Evolutionary conservation across 2,888 invertebrate species (phyloP), one percentile per base, ranked within the genome.

Genomic region (Apotomis turbidana): DNA sequence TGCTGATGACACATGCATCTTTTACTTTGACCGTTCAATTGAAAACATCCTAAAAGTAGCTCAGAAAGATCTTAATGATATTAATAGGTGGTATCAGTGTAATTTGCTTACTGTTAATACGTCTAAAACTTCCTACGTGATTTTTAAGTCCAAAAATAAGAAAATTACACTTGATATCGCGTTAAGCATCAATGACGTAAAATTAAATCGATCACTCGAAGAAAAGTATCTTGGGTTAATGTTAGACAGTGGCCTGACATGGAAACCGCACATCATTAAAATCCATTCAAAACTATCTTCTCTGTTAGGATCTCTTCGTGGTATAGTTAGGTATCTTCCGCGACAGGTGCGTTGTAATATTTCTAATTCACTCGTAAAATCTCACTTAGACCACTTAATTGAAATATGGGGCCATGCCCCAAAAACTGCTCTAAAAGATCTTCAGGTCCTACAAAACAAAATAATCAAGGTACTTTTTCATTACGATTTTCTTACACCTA

Each of bases 91-190:
- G 58, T 68, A 59, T 12, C 57, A 68, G 15, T 51, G 4, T 6
- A 68, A 68, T 52, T 27, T 60, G 8, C 59, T 68, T 4, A 68
- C 68, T 0, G 8, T 68, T 3, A 68, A 68, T 38, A 59, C 10
- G 27, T 10, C 68, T 1, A 68, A 68, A 12, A 68, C 60, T 0
- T 41, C 52, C 3, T 68, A 68, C 12, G 5, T 68, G 5, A 59
- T 68, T 46, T 68, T 68, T 15, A 68, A 38, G 51, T 6, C 68
- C 3, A 68, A 52, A 13, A 68, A 68, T 27, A 68, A 68, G 15
- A 9, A 27, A 61, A 49, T 61, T 15, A 3, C 10, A 9, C 5
- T 9, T 15, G 10, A 15, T 10, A 5, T 15, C 3, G 8, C 12
- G 3, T 27, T 61, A 61, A 4, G 10, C 10, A 51, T 52, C 8